Conservation (phyloP, 1,140 invertebrate species). For the Scaptomyza pallida region DNA sequence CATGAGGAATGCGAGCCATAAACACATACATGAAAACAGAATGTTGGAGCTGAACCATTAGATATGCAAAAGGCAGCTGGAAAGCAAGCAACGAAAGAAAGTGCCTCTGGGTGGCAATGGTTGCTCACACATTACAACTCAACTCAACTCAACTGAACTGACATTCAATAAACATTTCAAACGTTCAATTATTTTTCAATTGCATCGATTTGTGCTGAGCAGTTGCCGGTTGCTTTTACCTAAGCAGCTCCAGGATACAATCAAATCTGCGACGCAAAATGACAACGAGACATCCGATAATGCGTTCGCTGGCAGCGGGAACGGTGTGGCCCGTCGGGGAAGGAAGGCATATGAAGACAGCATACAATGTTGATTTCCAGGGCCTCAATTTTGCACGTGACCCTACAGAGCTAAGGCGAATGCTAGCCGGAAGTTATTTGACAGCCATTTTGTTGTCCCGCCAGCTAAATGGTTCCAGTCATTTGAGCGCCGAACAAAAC, state of each 20-base stretch:
- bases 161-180: slow-evolving; percentile 54
- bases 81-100: neutral
- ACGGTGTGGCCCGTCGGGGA: neutral
- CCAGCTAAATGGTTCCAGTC: slow-evolving; percentile 27
- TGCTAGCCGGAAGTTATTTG: slow-evolving; percentile 48
- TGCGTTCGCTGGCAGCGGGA: neutral
- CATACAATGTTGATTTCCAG: slow-evolving; percentile 16
- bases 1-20: slow-evolving; percentile 35
- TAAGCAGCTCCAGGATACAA: slow-evolving; percentile 29
- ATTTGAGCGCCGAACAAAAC: slow-evolving; percentile 3
- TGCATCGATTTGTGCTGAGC: slow-evolving; percentile 41
- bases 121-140: slow-evolving; percentile 17
- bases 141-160: slow-evolving; percentile 20
- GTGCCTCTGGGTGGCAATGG: slow-evolving; percentile 11
- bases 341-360: too few species aligned
- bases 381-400: slow-evolving; percentile 43
- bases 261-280: slow-evolving; percentile 36
- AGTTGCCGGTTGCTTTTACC: neutral
- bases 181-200: slow-evolving; percentile 58
- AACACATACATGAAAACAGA: neutral
- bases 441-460: slow-evolving; percentile 40
- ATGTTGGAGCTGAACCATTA: slow-evolving; percentile 21
- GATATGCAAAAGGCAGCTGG: slow-evolving; percentile 36
- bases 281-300: slow-evolving; percentile 39
- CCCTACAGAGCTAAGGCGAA: slow-evolving; percentile 31